Conservation (phyloP, 2,888 invertebrate species). For the Meiosimyza platycephala region DNA sequence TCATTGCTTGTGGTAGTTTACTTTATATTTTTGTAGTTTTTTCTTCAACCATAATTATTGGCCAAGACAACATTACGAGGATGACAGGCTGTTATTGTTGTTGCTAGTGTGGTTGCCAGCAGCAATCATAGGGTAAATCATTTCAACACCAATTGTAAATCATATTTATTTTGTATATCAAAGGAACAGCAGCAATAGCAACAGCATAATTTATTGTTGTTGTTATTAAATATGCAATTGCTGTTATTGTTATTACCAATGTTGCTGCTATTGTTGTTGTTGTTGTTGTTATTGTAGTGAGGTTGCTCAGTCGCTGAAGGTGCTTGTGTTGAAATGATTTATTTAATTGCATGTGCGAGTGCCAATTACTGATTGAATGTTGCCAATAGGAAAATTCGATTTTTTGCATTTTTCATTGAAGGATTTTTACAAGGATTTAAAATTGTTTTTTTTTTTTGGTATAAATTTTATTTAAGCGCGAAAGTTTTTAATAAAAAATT, state of each 20-base stretch:
- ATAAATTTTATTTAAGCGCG: too few relatives aligned
- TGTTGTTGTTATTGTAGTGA: background rate
- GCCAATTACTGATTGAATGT: background rate
- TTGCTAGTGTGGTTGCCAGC: background rate
- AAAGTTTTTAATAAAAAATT: too few relatives aligned
- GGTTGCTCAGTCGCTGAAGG: background rate
- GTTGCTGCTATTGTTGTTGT: background rate
- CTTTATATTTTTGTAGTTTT: slow-evolving; percentile 12
- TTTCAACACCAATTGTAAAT: slow-evolving; percentile 28
- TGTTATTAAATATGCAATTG: slow-evolving; percentile 12
- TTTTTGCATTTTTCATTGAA: too few relatives aligned
- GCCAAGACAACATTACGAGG: background rate
- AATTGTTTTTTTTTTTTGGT: too few relatives aligned
- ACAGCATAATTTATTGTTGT: slow-evolving; percentile 9
- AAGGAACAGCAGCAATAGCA: background rate
- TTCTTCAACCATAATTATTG: slow-evolving; percentile 6
- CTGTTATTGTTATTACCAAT: background rate
- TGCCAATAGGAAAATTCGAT: too few relatives aligned
- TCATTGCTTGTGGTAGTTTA: slow-evolving; percentile 5
- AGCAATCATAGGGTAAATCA: background rate
- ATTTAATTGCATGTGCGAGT: slow-evolving; percentile 8
- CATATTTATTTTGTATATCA: slow-evolving; percentile 26
- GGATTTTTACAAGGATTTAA: too few relatives aligned
- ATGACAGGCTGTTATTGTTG: background rate
- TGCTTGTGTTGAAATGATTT: slow-evolving; percentile 24